A percentile compares a stretch with the other conserved stretches of the same genome.
Conservation (phyloP, 2,888 invertebrate species). For the Argyresthia albistria region DNA sequence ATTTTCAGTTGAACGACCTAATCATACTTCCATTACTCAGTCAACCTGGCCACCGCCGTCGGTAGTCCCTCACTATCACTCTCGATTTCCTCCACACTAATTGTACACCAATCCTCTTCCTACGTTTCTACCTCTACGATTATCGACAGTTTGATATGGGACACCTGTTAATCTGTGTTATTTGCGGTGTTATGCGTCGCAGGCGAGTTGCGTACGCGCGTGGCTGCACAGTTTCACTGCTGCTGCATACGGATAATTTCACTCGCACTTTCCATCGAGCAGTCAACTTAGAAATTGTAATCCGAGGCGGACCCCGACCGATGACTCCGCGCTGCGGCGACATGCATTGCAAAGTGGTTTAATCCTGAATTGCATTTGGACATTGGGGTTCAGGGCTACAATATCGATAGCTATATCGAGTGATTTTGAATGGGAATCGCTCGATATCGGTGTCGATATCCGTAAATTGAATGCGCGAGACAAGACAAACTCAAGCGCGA, state of each 20-base stretch:
- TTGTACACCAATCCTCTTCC: not conserved
- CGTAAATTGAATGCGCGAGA: too few species aligned
- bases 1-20: too few species aligned
- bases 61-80: not conserved
- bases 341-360: conserved; percentile 3
- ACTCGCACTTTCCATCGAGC: conserved; percentile 21
- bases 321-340: not conserved
- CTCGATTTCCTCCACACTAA: not conserved
- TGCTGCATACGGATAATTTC: conserved; percentile 12
- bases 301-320: conserved; percentile 3
- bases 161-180: conserved; percentile 1
- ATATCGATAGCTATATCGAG: too few species aligned
- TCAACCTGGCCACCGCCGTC: too few species aligned
- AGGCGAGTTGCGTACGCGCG: not conserved
- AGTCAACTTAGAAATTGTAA: conserved; percentile 9
- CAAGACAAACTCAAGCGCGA: too few species aligned
- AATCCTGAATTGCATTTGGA: not conserved
- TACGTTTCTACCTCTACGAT: not conserved
- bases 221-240: conserved; percentile 14
- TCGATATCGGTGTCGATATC: too few species aligned
- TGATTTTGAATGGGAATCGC: too few species aligned
- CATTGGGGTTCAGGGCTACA: not conserved
- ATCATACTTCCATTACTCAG: too few species aligned
- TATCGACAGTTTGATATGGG: not conserved
- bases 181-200: not conserved